These are phyloP conservation scores for Argyrosomus regius DNA, from an alignment of 2,797 vertebrate species.

Conservation along the genomic window DNA sequence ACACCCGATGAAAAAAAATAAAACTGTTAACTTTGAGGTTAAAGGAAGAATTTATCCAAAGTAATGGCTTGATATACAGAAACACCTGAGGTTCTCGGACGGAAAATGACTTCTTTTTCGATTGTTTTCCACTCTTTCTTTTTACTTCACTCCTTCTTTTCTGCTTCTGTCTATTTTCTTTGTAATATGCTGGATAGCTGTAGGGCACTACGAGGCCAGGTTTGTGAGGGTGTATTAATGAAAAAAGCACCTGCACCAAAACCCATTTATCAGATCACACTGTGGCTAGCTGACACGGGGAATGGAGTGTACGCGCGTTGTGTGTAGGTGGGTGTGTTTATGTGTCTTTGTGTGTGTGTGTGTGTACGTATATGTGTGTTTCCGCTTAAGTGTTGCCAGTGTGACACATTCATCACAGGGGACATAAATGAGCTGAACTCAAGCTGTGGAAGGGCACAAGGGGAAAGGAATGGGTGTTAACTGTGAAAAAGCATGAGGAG, in stretches of 20 bases:
- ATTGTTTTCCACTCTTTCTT: slow-evolving; percentile 20
- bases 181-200: slow-evolving; percentile 57
- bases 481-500: slow-evolving; percentile 25
- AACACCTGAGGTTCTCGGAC: slow-evolving; percentile 37
- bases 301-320: slow-evolving; percentile 25
- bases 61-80: slow-evolving; percentile 37
- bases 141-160: slow-evolving; percentile 36
- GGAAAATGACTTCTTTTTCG: slow-evolving; percentile 19
- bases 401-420: slow-evolving; percentile 72
- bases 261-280: slow-evolving; percentile 71
- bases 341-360: neutral
- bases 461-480: slow-evolving; percentile 44
- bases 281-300: slow-evolving; percentile 45
- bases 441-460: slow-evolving; percentile 47
- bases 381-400: slow-evolving; percentile 51
- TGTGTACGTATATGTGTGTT: slow-evolving; percentile 26
- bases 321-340: slow-evolving; percentile 33
- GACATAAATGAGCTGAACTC: slow-evolving; percentile 73
- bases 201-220: slow-evolving; percentile 33
- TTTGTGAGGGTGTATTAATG: slow-evolving; percentile 61
- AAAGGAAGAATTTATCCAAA: slow-evolving; percentile 49
- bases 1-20: slow-evolving; percentile 33
- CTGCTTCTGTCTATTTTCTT: slow-evolving; percentile 49
- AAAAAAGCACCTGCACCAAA: slow-evolving; percentile 65
- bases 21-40: slow-evolving; percentile 51